Base-by-base conservation (phyloP, 1,140 invertebrate species). In the Bombus pyrosoma region DNA sequence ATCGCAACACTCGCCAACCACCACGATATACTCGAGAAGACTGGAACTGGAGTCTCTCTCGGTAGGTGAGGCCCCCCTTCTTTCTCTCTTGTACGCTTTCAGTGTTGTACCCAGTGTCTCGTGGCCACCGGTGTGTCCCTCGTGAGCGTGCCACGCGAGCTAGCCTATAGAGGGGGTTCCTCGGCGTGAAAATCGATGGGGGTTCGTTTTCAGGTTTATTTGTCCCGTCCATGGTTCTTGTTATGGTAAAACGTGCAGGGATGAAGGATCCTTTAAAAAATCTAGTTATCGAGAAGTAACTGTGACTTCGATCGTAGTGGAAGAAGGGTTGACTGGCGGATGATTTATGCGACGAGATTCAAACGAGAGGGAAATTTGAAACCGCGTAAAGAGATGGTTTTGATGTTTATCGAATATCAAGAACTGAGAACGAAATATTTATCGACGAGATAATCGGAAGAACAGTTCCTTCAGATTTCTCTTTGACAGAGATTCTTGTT, bases 41-140 rank as follows among this genome's bases (percentile, higher is more conserved):
- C 93, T 93, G 93, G 90, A 93, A 93, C 93, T 93, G 92, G 90
- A 93, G 93, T 91, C 91, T 90, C 92, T 90, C 92, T 91, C 87
- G 92, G 90, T 92, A 93, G 92, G 90, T 91, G 92, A 91, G 92
- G 90, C 89, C 91, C 89, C 87, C 89, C 90, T 91, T 92, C 71
- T 84, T 78, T 85, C 89, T 81, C 87, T 87, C 87, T 86, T 87
- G 87, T 79, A 84, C 83, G 81, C 77, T 86, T 81, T 76, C 91
- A 92, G 89, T 80, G 84, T 76, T 78, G 89, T 90, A 87, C 18
- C 83, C 28, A 85, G 39, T 12, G 25, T 3, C 18, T 66, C 59
- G 59, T 22, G 78, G 41, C 53, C 72, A 83, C 81, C 71, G 53
- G 79, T n/a, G 34, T 18, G 25, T 62, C 71, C 69, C 25, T 9